Percentiles rank a stretch among this genome's conserved stretches.
Evolutionary conservation across 2,113 vertebrate genomes (phyloP).

Genomic region (Ovibos moschatus): DNA sequence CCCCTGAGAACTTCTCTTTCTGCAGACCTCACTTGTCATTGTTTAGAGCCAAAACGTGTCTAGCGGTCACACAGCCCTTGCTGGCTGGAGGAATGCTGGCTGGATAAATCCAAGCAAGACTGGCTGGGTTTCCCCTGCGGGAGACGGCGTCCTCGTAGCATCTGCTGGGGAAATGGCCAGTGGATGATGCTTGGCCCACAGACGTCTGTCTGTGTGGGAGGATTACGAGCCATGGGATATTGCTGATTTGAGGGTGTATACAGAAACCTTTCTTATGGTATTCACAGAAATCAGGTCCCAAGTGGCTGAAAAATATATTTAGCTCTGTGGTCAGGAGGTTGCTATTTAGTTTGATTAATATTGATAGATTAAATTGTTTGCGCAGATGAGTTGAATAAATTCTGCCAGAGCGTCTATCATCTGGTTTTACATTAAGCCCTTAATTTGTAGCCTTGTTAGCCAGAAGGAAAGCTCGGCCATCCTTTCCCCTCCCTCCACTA

Average conservation of each 20-base stretch:
- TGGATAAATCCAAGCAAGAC: not conserved
- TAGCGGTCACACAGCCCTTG: not conserved
- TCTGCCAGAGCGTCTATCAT: not conserved
- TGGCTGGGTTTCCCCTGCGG: not conserved
- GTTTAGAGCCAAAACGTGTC: not conserved
- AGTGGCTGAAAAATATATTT: not conserved
- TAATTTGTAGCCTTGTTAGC: not conserved
- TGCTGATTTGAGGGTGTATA: not conserved
- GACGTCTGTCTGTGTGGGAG: not conserved
- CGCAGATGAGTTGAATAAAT: constrained; percentile 1
- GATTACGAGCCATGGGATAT: not conserved
- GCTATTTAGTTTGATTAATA: constrained; percentile 12
- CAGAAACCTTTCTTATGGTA: not conserved
- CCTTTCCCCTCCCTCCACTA: not conserved
- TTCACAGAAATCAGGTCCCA: not conserved
- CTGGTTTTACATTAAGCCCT: not conserved
- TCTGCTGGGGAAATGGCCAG: not conserved
- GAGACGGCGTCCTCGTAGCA: rapidly evolving
- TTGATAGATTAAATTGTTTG: constrained; percentile 22
- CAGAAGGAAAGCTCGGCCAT: not conserved
- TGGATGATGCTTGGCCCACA: rapidly evolving
- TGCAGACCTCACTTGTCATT: not conserved
- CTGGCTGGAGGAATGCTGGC: no score
- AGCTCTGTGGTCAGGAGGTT: not conserved
- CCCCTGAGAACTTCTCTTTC: not conserved